Conservation (phyloP, 2,888 invertebrate genomes). For the Heteromyza rotundicornis region DNA sequence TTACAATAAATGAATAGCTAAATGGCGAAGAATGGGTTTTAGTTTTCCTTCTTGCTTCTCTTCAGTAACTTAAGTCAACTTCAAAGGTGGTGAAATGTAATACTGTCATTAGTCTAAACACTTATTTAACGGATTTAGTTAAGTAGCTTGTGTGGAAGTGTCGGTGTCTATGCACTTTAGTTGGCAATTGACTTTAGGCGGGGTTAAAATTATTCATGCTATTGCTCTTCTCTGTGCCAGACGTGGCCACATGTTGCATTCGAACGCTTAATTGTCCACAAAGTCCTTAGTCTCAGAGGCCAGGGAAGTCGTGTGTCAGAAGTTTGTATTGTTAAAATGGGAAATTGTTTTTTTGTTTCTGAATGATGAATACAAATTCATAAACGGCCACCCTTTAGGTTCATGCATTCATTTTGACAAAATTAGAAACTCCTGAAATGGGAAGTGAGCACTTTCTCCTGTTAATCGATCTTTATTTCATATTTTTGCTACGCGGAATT, state of each 20-base stretch:
- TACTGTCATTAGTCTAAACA: constrained; percentile 16
- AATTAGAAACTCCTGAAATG: no score
- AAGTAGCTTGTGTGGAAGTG: not conserved
- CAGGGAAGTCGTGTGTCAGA: constrained; percentile 2
- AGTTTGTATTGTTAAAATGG: no score
- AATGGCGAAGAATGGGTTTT: not conserved
- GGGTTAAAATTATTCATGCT: not conserved
- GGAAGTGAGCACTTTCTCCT: no score
- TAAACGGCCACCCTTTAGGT: no score
- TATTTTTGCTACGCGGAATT: no score
- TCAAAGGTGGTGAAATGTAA: constrained; percentile 23
- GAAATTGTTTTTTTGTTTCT: no score
- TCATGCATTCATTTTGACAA: no score
- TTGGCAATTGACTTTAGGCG: constrained; percentile 22
- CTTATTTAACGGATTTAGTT: constrained; percentile 22
- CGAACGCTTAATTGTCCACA: constrained; percentile 8
- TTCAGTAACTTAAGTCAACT: constrained; percentile 18
- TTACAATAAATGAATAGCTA: not conserved
- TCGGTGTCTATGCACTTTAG: not conserved
- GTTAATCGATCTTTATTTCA: no score
- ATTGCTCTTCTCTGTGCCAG: not conserved
- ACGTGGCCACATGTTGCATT: not conserved
- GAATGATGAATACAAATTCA: no score
- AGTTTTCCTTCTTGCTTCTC: not conserved
- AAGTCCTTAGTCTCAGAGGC: not conserved